Evolutionary conservation across 2,888 invertebrate species (phyloP).

Genomic region (Oxycera nigricornis): DNA sequence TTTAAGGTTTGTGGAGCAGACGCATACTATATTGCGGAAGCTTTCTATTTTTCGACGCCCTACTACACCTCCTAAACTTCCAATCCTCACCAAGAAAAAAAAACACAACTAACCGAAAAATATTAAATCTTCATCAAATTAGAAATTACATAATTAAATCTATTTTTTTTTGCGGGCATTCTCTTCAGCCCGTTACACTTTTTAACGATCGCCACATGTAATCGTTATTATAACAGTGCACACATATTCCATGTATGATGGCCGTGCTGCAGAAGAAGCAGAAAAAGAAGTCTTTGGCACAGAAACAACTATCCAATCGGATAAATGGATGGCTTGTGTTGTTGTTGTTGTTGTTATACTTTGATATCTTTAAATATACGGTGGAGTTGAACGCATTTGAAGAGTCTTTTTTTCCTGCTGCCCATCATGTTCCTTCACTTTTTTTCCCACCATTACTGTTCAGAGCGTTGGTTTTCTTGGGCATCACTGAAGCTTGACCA

Average conservation of each 20-base stretch:
- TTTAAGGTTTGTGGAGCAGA: no score
- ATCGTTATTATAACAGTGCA: background rate
- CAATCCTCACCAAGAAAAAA: no score
- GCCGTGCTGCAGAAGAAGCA: background rate
- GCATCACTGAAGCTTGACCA: no score
- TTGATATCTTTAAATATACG: no score
- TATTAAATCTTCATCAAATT: background rate
- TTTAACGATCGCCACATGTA: conserved; percentile 15
- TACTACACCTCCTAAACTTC: no score
- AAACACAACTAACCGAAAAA: background rate
- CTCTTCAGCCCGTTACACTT: conserved; percentile 15
- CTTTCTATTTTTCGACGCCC: no score
- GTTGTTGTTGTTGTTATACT: background rate
- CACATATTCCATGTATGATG: background rate
- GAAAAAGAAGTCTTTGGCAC: background rate
- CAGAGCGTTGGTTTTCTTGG: no score
- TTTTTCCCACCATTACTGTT: no score
- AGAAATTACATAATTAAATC: conserved; percentile 13
- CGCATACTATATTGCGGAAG: no score
- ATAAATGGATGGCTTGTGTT: background rate
- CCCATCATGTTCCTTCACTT: background rate
- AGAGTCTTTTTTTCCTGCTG: background rate
- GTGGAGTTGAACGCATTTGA: background rate
- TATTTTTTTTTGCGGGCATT: background rate
- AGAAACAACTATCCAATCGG: background rate